phyloP scores from a whole-genome alignment of 2,888 invertebrate genomes.

The Pristionchus fissidentatus region DNA sequence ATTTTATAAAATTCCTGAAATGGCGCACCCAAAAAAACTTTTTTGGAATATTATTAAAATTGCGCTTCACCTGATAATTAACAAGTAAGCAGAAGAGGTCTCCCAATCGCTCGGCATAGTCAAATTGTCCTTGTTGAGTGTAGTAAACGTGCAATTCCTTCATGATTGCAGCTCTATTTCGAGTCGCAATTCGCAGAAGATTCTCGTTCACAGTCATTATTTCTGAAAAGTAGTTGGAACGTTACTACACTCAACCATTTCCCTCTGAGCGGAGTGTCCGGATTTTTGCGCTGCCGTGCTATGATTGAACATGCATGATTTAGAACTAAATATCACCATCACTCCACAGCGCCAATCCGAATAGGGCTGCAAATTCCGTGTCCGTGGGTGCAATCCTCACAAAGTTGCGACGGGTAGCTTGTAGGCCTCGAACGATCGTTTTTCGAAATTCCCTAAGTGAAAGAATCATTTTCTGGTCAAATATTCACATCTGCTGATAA shows the following conservation, averaged over 20 bases:
- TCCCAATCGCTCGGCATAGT: neutral
- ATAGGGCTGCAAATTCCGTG: neutral
- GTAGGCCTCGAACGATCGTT: no score
- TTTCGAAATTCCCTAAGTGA: no score
- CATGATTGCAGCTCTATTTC: neutral
- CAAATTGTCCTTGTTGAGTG: neutral
- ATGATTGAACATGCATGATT: no score
- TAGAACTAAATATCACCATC: neutral
- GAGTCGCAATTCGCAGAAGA: neutral
- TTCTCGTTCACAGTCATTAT: neutral
- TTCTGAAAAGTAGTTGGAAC: neutral
- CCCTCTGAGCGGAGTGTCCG: no score
- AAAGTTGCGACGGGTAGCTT: no score
- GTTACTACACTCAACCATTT: no score
- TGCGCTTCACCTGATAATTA: neutral
- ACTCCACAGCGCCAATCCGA: neutral
- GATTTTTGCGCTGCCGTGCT: no score
- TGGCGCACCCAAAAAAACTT: no score
- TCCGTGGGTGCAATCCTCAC: no score
- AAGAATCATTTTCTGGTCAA: no score
- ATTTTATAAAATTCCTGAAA: no score
- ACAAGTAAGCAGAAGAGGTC: neutral
- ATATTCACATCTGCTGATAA: no score
- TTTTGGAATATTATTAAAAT: neutral
- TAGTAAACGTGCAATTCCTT: neutral